A percentile compares a stretch with the other conserved stretches of the same genome.
Evolutionary conservation across 1,140 invertebrate species (phyloP).

Genomic region (Homarus americanus): DNA sequence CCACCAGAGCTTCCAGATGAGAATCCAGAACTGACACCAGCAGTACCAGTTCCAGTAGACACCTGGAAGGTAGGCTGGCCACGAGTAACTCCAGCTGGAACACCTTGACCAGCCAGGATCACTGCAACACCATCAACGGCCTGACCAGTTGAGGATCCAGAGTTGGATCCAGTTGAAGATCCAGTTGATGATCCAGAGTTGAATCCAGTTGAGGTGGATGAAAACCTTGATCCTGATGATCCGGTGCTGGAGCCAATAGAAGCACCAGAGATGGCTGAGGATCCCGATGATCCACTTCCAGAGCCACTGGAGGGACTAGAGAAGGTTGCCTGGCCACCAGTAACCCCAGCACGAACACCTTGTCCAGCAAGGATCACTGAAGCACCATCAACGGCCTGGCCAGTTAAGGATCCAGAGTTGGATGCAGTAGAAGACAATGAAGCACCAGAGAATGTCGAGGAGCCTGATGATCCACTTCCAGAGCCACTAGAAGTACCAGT

Average conservation of each 20-base stretch:
- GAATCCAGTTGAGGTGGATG: not conserved
- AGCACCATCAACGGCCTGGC: not conserved
- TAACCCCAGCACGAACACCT: not conserved
- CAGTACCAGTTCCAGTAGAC: not conserved
- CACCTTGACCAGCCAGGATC: slow-evolving; percentile 11
- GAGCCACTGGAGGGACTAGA: not conserved
- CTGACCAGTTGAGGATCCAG: not conserved
- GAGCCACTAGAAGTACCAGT: not conserved
- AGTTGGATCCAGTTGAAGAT: not conserved
- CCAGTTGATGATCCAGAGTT: not conserved
- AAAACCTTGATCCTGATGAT: not conserved
- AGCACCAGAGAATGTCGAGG: not conserved
- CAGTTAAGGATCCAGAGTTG: not conserved
- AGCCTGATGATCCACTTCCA: not conserved
- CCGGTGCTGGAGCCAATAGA: no score
- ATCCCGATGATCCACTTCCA: no score
- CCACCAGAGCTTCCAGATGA: not conserved
- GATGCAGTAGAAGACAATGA: not conserved
- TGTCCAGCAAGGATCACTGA: slow-evolving; percentile 7
- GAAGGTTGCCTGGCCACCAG: not conserved
- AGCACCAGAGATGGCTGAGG: no score
- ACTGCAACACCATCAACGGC: slow-evolving; percentile 8
- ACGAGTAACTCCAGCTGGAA: not conserved
- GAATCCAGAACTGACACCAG: not conserved
- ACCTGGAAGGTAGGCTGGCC: slow-evolving; percentile 19